Evolutionary conservation across 1,140 invertebrate species (phyloP), one percentile per base, ranked within the genome.

Genomic region (Dinothrombium tinctorium): DNA sequence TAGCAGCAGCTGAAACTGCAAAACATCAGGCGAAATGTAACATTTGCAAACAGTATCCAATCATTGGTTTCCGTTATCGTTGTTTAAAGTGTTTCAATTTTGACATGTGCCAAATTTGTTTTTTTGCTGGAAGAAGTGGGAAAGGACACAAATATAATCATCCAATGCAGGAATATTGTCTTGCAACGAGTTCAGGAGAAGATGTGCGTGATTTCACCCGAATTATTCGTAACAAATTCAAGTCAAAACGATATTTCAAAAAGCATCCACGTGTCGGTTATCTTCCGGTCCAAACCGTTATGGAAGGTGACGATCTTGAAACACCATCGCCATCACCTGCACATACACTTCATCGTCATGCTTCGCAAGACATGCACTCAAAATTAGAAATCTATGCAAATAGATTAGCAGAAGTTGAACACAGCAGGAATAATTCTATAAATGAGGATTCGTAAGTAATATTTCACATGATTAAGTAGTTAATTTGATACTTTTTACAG

Each of bases 81-180:
- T 99, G 94, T 63, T 66, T 98, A 49, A 92, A 92, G 58, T 98
- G 92, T 62, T 96, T 99, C 66, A 98, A 95, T 61, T 95, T 94
- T 60, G 90, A 98, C 63, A 87, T 99, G 74, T 99, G 94, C 64
- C 92, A 99, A 66, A 78, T 74, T 48, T 99, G 94, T 63, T 99
- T 99, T 72, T 98, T 98, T 68, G 82, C 78, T 50, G 92, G 90
- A 21, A 69, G 79, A 35, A 83, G 86, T 55, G 79, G 83, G 1
- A 98, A 96, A 66, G 86, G 82, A 58, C 92, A 98, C 58, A 98
- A 96, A 64, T 64, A 94, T 3, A 89, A 79, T 17, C 92, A 99
- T 72, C 92, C 90, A 32, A 95, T 99, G 87, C 90, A 98, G 57
- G 94, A 99, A 61, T 99, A 98, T 61, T 96, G 89, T 58, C 86